These are phyloP conservation scores for Podotricha telesiphe DNA, from an alignment of 2,888 invertebrate species.

Conservation along the genomic window DNA sequence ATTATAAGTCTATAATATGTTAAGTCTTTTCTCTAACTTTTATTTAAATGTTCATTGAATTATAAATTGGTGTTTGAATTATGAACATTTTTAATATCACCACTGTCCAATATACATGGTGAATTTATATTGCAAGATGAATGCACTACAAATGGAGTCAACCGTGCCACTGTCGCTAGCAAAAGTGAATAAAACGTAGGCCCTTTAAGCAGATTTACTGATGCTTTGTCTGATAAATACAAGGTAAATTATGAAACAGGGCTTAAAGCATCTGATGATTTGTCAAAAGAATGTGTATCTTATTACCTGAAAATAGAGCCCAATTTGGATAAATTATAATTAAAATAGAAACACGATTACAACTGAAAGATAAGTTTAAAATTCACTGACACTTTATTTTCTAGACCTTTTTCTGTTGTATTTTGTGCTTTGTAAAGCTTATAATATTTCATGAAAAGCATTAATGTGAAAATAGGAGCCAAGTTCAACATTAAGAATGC, in stretches of 20 bases:
- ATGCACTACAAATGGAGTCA: slow-evolving; percentile 6
- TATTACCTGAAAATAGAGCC: neutral
- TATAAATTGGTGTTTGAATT: no score
- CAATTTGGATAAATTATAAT: neutral
- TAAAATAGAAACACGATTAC: slow-evolving; percentile 32
- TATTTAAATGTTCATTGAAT: no score
- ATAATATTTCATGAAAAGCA: neutral
- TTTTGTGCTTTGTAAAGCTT: slow-evolving; percentile 10
- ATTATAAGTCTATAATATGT: no score
- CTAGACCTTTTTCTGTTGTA: slow-evolving; percentile 23
- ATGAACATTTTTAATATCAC: neutral
- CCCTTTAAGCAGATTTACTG: slow-evolving; percentile 35
- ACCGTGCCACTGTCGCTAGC: neutral
- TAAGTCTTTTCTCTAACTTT: no score
- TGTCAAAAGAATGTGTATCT: neutral
- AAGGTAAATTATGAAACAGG: slow-evolving; percentile 36
- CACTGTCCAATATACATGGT: neutral
- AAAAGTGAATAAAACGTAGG: slow-evolving; percentile 28
- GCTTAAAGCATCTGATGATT: slow-evolving; percentile 9
- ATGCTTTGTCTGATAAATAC: slow-evolving; percentile 31
- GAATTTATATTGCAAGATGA: neutral
- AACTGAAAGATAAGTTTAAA: slow-evolving; percentile 31
- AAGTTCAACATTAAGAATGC: neutral
- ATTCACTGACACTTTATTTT: slow-evolving; percentile 32
- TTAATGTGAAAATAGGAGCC: neutral